A percentile compares a stretch with the other conserved stretches of the same genome.
Conservation (phyloP, 2,797 vertebrate species). For the Xenopus petersii region DNA sequence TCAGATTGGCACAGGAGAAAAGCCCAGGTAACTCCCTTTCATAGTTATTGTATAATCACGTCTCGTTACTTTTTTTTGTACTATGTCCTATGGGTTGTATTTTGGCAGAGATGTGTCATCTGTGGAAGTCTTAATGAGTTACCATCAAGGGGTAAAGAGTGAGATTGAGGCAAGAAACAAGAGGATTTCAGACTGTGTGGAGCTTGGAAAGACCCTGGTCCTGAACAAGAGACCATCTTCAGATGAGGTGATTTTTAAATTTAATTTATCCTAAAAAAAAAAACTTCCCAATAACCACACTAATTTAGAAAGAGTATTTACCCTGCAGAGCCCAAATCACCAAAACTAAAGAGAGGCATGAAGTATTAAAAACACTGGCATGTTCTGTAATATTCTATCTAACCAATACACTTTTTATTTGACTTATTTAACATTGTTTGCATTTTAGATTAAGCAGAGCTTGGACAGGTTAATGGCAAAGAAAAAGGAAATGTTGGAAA, state of each 20-base stretch:
- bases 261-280: too few species aligned
- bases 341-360: too few species aligned
- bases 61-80: too few species aligned
- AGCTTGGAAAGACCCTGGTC: slow-evolving; percentile 86
- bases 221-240: slow-evolving; percentile 80
- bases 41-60: too few species aligned
- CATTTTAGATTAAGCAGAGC: slow-evolving; percentile 80
- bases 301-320: too few species aligned
- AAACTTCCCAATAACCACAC: too few species aligned
- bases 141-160: slow-evolving; percentile 88
- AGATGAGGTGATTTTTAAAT: slow-evolving; percentile 73
- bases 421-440: neutral
- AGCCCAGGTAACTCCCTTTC: slow-evolving; percentile 76
- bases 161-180: slow-evolving; percentile 83
- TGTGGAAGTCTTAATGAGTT: slow-evolving; percentile 91
- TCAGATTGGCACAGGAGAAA: slow-evolving; percentile 87
- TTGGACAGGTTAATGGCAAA: slow-evolving; percentile 84
- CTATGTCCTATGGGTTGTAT: neutral
- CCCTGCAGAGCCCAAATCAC: too few species aligned
- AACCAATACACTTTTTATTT: too few species aligned
- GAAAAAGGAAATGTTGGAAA: slow-evolving; percentile 83
- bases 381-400: too few species aligned
- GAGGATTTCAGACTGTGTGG: slow-evolving; percentile 78
- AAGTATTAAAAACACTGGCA: too few species aligned
- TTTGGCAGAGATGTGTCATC: slow-evolving; percentile 84